Conservation (phyloP, 2,888 invertebrate genomes). For the Volucella bombylans region DNA sequence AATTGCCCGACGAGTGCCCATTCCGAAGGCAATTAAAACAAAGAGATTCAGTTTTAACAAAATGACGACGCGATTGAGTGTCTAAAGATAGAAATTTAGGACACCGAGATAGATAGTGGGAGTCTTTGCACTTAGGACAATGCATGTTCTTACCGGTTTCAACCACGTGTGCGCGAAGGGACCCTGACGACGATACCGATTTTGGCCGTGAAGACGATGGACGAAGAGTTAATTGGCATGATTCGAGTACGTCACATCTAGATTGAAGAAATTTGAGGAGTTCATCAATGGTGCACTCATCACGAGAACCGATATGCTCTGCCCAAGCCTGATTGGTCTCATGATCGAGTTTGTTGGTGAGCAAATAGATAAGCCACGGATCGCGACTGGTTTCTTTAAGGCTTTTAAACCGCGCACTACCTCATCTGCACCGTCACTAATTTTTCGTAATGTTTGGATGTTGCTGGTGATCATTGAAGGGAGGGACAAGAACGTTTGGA, state of each 20-base stretch:
- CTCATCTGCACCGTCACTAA: too few relatives aligned
- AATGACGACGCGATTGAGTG: neutral
- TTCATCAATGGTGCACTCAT: too few relatives aligned
- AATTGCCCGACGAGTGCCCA: neutral
- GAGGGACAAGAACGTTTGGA: neutral
- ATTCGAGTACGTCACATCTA: too few relatives aligned
- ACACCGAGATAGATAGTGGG: neutral
- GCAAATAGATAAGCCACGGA: neutral
- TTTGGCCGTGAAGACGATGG: neutral
- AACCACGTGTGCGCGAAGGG: too few relatives aligned
- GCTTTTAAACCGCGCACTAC: neutral
- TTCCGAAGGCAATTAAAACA: neutral
- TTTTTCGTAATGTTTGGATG: neutral
- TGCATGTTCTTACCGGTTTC: too few relatives aligned
- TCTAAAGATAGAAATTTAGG: neutral
- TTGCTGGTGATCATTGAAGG: neutral
- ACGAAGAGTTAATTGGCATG: too few relatives aligned
- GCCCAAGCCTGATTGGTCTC: neutral
- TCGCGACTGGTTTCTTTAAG: neutral
- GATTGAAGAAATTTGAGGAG: neutral
- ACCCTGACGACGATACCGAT: neutral
- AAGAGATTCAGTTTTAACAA: neutral
- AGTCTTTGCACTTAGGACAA: neutral
- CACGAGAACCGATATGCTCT: too few relatives aligned
- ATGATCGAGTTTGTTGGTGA: too few relatives aligned